These are phyloP conservation scores for Gymnocypris eckloni DNA, from an alignment of 2,797 vertebrate genomes.

Conservation along the genomic window DNA sequence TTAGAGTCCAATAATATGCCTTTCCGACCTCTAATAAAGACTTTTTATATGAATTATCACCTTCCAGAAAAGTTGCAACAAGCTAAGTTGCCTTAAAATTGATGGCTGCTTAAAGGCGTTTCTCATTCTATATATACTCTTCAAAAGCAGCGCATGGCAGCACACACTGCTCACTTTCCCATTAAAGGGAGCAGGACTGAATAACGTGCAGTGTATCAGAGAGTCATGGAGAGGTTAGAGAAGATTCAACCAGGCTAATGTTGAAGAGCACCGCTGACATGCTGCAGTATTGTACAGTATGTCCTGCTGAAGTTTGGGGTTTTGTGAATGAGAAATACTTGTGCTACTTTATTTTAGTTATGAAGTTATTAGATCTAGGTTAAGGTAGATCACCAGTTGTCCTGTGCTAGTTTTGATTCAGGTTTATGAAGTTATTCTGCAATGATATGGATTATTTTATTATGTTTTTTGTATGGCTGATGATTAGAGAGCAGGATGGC, in stretches of 20 bases:
- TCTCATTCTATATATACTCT: slow-evolving; percentile 53
- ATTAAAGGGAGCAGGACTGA: slow-evolving; percentile 65
- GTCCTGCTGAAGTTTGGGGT: background rate
- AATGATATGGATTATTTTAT: background rate
- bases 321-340: background rate
- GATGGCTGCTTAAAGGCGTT: slow-evolving; percentile 44
- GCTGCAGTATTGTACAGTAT: slow-evolving; percentile 43
- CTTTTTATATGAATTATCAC: slow-evolving; percentile 59
- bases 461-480: background rate
- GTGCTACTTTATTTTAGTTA: background rate
- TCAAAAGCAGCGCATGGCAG: slow-evolving; percentile 68
- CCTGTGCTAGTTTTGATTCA: background rate
- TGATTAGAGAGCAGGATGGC: background rate
- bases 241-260: slow-evolving; percentile 68
- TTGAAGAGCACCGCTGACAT: slow-evolving; percentile 58
- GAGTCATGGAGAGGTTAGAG: slow-evolving; percentile 45
- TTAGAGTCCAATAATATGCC: slow-evolving; percentile 3
- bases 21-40: slow-evolving; percentile 30
- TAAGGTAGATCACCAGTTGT: background rate
- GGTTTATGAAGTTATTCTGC: background rate
- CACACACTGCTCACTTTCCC: slow-evolving; percentile 65
- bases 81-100: slow-evolving; percentile 39
- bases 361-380: background rate
- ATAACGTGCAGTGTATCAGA: slow-evolving; percentile 65
- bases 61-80: slow-evolving; percentile 47